Base-by-base conservation (phyloP, 2,888 invertebrate genomes). In the Entomobrya proxima region DNA sequence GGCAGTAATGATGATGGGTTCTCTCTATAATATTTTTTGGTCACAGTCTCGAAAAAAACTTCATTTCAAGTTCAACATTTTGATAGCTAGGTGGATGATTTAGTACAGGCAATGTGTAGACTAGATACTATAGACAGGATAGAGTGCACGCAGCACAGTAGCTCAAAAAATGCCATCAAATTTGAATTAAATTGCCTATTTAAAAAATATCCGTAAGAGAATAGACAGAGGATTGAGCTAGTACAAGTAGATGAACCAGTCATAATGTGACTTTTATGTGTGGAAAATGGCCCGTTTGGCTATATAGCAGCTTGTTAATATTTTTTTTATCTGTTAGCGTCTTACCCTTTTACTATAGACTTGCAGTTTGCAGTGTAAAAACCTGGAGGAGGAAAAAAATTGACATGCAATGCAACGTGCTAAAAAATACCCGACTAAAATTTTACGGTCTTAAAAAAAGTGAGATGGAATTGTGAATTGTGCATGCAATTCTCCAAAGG, bases 161-260 rank as follows among this genome's bases (percentile, higher is more conserved):
- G 64, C 44, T 40, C 15, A 13, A 13, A 24, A 64, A 64, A 35
- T 27, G 18, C 64, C 77, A 64, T 58, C 50, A 77, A 77, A 78
- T 47, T 78, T 78, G 77, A 78, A 78, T 78, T 78, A 78, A 78
- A 78, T 78, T 78, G 64, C 77, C 44, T 47, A 64, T 64, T 64
- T 64, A 61, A 37, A 78, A 64, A 74, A 44, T 13, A n/a, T 74
- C 72, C 47, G 27, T 74, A 27, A 30, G n/a, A 50, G n/a, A 30
- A 50, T n/a, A 47, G 18, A 52, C 52, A 13, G 18, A 58, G 24
- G 24, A 21, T 58, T 11, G 11, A 18, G n/a, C 58, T 58, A 13
- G 58, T 58, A 13, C 44, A 40, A 64, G 67, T 4, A 24, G 37
- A 24, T 21, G 24, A 24, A 58, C 52, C 1, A 47, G 52, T 4